A percentile compares a stretch with the other conserved stretches of the same genome.
Conservation (phyloP, 2,888 invertebrate species). For the Pristionchus japonicus region DNA sequence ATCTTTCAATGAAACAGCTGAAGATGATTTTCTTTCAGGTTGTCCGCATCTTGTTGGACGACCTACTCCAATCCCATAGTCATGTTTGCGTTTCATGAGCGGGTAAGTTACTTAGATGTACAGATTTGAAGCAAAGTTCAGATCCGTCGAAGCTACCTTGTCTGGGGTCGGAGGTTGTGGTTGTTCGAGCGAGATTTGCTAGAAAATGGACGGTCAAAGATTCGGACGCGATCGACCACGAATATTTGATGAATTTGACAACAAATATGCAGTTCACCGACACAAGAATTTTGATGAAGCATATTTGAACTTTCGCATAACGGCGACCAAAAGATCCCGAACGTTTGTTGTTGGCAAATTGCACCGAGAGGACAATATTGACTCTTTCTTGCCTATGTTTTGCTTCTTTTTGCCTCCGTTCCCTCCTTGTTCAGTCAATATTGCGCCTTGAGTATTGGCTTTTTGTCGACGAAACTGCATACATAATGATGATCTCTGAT, state of each 20-base stretch:
- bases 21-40: not conserved
- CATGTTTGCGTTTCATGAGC: conserved; percentile 13
- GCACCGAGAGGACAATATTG: too few relatives aligned
- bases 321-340: too few relatives aligned
- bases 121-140: not conserved
- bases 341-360: too few relatives aligned
- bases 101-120: not conserved
- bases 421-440: too few relatives aligned
- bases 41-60: not conserved
- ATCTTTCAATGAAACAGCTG: too few relatives aligned
- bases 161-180: not conserved
- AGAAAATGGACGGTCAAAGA: not conserved
- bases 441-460: too few relatives aligned
- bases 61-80: conserved; percentile 13
- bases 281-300: not conserved
- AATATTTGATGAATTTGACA: not conserved
- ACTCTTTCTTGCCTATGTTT: too few relatives aligned
- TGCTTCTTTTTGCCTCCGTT: too few relatives aligned
- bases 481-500: too few relatives aligned
- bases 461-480: too few relatives aligned
- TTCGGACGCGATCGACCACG: not conserved
- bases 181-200: not conserved
- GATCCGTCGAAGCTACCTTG: not conserved
- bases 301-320: too few relatives aligned
- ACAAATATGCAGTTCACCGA: not conserved